Evolutionary conservation across 2,888 invertebrate species (phyloP).

Genomic region (Athripsodes cinereus): DNA sequence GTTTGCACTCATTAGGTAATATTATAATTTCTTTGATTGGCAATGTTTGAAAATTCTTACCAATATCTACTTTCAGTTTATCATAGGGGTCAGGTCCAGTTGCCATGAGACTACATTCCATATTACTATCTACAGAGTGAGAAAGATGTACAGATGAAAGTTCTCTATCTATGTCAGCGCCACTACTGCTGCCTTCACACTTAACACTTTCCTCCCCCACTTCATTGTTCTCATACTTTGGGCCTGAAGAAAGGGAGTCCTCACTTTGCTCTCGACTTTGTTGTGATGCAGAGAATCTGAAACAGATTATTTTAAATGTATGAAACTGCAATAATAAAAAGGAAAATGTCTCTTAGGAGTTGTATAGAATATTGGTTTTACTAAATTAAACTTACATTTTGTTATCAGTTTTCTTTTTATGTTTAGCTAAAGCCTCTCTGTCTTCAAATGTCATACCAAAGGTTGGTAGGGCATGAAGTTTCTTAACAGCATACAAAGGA

Average conservation of each 20-base stretch:
- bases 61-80: conserved; percentile 39
- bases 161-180: conserved; percentile 31
- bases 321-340: too few species aligned
- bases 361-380: background rate
- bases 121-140: conserved; percentile 27
- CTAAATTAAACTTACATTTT: conserved; percentile 5
- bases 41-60: conserved; percentile 32
- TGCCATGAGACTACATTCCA: conserved; percentile 34
- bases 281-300: background rate
- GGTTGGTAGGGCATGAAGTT: conserved; percentile 25
- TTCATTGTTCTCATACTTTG: conserved; percentile 6
- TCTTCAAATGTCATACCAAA: conserved; percentile 37
- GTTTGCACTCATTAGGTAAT: too few species aligned
- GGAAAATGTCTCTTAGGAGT: too few species aligned
- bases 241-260: conserved; percentile 20
- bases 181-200: conserved; percentile 22
- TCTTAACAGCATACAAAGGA: conserved; percentile 15
- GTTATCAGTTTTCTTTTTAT: conserved; percentile 33
- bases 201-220: conserved; percentile 21
- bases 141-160: conserved; percentile 34
- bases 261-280: conserved; percentile 18
- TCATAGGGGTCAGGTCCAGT: conserved; percentile 43
- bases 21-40: too few species aligned
- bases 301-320: background rate
- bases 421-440: conserved; percentile 38